A percentile compares a stretch with the other conserved stretches of the same genome.
Conservation (phyloP, 1,140 invertebrate species). For the Aphaenogaster ashmeadi region DNA sequence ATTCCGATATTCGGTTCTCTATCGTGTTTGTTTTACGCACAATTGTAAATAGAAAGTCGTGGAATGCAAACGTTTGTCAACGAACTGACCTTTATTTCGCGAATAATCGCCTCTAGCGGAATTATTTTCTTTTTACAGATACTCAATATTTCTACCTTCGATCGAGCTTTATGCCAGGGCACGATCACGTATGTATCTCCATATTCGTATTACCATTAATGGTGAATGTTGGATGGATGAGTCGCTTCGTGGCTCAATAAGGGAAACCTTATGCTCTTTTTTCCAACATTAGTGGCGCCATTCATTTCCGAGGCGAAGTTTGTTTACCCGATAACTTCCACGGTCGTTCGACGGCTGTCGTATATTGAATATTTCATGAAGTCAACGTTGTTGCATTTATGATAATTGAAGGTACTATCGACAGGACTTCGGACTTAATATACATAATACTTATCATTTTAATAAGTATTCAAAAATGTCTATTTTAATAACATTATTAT, state of each 20-base stretch:
- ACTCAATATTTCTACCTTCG: conserved; percentile 15
- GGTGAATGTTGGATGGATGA: background rate
- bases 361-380: conserved; percentile 71
- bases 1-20: background rate
- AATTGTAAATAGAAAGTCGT: background rate
- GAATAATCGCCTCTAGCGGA: background rate
- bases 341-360: conserved; percentile 1
- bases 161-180: background rate
- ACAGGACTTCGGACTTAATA: background rate
- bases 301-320: conserved; percentile 65
- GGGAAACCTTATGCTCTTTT: conserved; percentile 29
- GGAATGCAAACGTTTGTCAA: conserved; percentile 1
- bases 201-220: conserved; percentile 68
- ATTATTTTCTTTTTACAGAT: background rate
- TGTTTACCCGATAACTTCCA: conserved; percentile 17
- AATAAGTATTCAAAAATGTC: conserved; percentile 42
- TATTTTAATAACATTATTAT: background rate
- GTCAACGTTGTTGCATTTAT: conserved; percentile 73
- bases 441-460: conserved; percentile 40
- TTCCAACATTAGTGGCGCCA: conserved; percentile 61
- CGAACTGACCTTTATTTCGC: conserved; percentile 8
- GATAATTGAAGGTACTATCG: conserved; percentile 66
- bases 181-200: conserved; percentile 51
- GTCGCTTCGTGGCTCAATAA: conserved; percentile 61
- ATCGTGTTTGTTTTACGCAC: background rate